Evolutionary conservation across 2,888 invertebrate genomes (phyloP).

Genomic region (Tachystola acroxantha): DNA sequence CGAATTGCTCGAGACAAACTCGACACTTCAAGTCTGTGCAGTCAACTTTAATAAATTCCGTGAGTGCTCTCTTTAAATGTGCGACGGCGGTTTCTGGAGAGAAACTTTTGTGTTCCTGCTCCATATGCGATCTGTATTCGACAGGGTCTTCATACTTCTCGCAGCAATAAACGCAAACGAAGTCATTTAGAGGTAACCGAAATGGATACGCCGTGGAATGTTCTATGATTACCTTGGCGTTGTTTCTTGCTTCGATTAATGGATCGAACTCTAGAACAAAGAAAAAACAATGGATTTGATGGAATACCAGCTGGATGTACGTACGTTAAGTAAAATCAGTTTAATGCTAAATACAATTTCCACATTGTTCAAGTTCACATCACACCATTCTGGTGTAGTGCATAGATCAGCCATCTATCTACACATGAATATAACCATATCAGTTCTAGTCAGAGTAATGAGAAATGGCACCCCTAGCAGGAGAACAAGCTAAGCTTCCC

Average conservation of each 20-base stretch:
- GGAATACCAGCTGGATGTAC: no score
- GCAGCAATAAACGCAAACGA: slow-evolving; percentile 35
- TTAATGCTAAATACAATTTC: no score
- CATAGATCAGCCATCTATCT: no score
- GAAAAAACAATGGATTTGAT: slow-evolving; percentile 39
- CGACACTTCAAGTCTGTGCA: slow-evolving; percentile 30
- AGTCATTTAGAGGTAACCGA: slow-evolving; percentile 25
- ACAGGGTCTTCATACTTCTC: slow-evolving; percentile 24
- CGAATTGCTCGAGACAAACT: slow-evolving; percentile 19
- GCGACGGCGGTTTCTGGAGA: slow-evolving; percentile 15
- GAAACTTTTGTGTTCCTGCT: slow-evolving; percentile 22
- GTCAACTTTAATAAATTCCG: slow-evolving; percentile 27
- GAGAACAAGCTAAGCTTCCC: no score
- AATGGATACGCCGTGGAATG: slow-evolving; percentile 39
- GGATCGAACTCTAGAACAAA: slow-evolving; percentile 39
- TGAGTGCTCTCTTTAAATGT: slow-evolving; percentile 10
- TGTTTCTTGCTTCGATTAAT: slow-evolving; percentile 27
- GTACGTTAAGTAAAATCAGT: no score
- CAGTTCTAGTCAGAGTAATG: no score
- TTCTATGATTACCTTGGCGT: slow-evolving; percentile 32
- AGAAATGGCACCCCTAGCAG: no score
- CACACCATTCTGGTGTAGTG: no score
- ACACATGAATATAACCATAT: no score
- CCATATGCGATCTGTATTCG: slow-evolving; percentile 32
- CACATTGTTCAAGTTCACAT: no score